Evolutionary conservation across 2,113 vertebrate genomes (phyloP).

Genomic region (Oncorhynchus gorbuscha): DNA sequence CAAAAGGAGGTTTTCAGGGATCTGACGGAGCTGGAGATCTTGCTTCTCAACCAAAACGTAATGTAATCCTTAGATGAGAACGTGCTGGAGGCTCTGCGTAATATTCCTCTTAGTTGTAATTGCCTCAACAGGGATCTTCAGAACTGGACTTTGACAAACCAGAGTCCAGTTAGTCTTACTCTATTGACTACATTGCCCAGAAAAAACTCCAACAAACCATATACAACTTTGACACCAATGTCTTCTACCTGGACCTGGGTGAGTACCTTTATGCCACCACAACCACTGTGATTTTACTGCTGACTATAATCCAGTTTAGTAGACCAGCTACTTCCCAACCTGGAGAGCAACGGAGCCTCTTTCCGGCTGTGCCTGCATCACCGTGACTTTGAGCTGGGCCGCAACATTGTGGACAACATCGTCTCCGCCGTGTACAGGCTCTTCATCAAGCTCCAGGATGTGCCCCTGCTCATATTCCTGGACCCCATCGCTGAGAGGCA

Average conservation of each 20-base stretch:
- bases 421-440: constrained; percentile 83
- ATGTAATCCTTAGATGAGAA: constrained; percentile 65
- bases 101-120: constrained; percentile 79
- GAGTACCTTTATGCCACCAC: constrained; percentile 72
- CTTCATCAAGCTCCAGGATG: constrained; percentile 81
- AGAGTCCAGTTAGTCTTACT: constrained; percentile 78
- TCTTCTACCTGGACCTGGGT: constrained; percentile 77
- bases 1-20: constrained; percentile 77
- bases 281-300: constrained; percentile 58
- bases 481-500: constrained; percentile 77
- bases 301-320: constrained; percentile 72
- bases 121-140: constrained; percentile 65
- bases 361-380: constrained; percentile 87
- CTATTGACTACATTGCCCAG: constrained; percentile 49
- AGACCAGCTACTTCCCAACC: constrained; percentile 73
- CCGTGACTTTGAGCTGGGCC: constrained; percentile 81
- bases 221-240: constrained; percentile 73
- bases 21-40: constrained; percentile 66
- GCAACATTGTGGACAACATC: constrained; percentile 84
- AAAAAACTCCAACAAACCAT: constrained; percentile 46
- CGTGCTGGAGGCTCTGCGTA: constrained; percentile 68
- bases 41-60: constrained; percentile 77
- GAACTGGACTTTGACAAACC: constrained; percentile 63
- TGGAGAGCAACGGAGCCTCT: constrained; percentile 67
- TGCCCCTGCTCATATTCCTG: constrained; percentile 83